Evolutionary conservation across 2,888 invertebrate species (phyloP), one percentile per base, ranked within the genome.

Genomic region (Pecten maximus): DNA sequence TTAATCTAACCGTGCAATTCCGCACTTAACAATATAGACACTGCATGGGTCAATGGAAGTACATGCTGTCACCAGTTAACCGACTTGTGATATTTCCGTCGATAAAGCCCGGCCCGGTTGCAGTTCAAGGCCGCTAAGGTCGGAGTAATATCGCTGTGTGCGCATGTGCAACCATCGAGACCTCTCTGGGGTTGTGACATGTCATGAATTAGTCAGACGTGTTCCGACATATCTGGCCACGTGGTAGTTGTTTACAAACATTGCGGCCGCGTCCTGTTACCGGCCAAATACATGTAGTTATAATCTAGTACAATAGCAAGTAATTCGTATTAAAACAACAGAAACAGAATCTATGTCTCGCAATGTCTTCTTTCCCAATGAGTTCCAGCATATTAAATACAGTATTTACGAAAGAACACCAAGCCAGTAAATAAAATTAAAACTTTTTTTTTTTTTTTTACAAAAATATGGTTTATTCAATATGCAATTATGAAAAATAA

Each of bases 221-320:
- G 74, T 74, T 74, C 15, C 15, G 74, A 74, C 74, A 0, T 0
- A 74, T 35, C 28, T 74, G 74, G 16, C 74, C 74, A 74, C 74
- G 74, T 74, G 74, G 74, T 28, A 54, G 35, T 74, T 74, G 74
- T 74, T 74, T 74, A 74, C 74, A 35, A 74, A 74, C 74, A 74
- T 23, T 35, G 74, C 15, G 74, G 74, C 74, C 74, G 74, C 35
- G 28, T 74, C 74, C 44, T n/a, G n/a, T n/a, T n/a, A n/a, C n/a
- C n/a, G n/a, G n/a, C n/a, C n/a, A n/a, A n/a, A n/a, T n/a, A n/a
- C n/a, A n/a, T n/a, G n/a, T n/a, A n/a, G n/a, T n/a, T n/a, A n/a
- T n/a, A n/a, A n/a, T n/a, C n/a, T n/a, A n/a, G n/a, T n/a, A n/a
- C n/a, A n/a, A n/a, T n/a, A n/a, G n/a, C n/a, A n/a, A n/a, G n/a